phyloP scores from a whole-genome alignment of 2,888 invertebrate species.

The Barypeithes pellucidus region DNA sequence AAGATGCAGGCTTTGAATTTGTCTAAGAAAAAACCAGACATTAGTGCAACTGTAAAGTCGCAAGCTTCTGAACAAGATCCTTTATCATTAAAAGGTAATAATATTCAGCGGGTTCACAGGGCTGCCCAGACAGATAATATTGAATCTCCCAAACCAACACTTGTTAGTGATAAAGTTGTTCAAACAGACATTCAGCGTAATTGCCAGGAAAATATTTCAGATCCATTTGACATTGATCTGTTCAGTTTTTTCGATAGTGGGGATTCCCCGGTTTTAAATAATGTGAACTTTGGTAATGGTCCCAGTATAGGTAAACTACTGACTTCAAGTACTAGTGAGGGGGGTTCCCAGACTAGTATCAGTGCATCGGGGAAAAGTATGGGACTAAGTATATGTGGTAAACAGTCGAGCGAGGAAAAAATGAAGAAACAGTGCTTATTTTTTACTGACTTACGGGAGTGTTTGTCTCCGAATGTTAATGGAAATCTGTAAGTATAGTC shows the following conservation, averaged over 20 bases:
- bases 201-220: conserved; percentile 2
- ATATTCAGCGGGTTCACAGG: too few relatives aligned
- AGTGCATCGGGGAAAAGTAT: conserved; percentile 3
- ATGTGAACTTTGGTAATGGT: conserved; percentile 43
- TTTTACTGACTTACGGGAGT: conserved; percentile 61
- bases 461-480: conserved; percentile 58
- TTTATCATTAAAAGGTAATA: too few relatives aligned
- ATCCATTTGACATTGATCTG: conserved; percentile 31
- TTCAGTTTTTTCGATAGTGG: neutral
- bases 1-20: conserved; percentile 55
- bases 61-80: neutral
- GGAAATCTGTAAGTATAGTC: conserved; percentile 64
- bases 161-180: conserved; percentile 28
- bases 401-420: conserved; percentile 23
- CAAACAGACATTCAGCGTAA: conserved; percentile 43
- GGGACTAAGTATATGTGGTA: conserved; percentile 20
- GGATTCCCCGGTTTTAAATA: conserved; percentile 42
- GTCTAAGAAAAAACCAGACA: conserved; percentile 31
- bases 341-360: neutral
- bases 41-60: neutral
- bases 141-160: conserved; percentile 14
- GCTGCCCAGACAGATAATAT: conserved; percentile 42
- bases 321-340: neutral
- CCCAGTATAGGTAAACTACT: conserved; percentile 32
- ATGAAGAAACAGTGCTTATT: conserved; percentile 53